Evolutionary conservation across 1,140 invertebrate species (phyloP).

Genomic region (Trialeurodes vaporariorum): DNA sequence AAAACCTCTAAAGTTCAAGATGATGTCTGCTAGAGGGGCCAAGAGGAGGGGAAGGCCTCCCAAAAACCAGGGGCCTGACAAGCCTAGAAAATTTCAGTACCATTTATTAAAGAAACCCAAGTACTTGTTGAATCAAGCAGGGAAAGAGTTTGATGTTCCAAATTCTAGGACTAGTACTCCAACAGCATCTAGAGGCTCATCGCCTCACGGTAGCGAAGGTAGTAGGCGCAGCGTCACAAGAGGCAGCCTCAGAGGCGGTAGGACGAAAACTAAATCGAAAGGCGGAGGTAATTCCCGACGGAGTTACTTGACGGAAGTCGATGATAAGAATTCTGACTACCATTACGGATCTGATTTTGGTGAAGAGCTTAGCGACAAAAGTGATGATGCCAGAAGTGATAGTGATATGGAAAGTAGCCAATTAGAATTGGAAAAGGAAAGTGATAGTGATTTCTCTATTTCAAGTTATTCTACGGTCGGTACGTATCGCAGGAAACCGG

Average conservation of each 20-base stretch:
- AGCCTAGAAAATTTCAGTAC: conserved; percentile 62
- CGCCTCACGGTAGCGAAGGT: conserved; percentile 56
- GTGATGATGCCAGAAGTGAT: conserved; percentile 52
- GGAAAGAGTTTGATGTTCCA: conserved; percentile 48
- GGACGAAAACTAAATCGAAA: conserved; percentile 22
- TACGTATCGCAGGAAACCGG: conserved; percentile 44
- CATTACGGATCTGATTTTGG: conserved; percentile 83
- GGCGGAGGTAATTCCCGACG: conserved; percentile 36
- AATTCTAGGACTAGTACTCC: conserved; percentile 58
- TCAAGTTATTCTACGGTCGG: conserved; percentile 61
- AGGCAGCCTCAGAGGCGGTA: conserved; percentile 29
- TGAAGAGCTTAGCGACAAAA: conserved; percentile 69
- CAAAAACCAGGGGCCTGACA: conserved; percentile 71
- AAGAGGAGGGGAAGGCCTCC: conserved; percentile 79
- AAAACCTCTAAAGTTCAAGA: conserved; percentile 43
- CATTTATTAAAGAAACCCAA: conserved; percentile 84
- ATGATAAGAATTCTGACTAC: conserved; percentile 72
- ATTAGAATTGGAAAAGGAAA: conserved; percentile 44
- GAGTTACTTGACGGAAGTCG: conserved; percentile 47
- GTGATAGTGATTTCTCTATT: conserved; percentile 71
- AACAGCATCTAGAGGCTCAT: conserved; percentile 56
- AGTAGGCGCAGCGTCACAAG: conserved; percentile 45
- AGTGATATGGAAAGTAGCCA: conserved; percentile 46
- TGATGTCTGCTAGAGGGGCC: conserved; percentile 50
- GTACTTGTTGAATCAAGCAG: conserved; percentile 58